Conservation (phyloP, 2,797 vertebrate species). For the Siniperca obscura region DNA sequence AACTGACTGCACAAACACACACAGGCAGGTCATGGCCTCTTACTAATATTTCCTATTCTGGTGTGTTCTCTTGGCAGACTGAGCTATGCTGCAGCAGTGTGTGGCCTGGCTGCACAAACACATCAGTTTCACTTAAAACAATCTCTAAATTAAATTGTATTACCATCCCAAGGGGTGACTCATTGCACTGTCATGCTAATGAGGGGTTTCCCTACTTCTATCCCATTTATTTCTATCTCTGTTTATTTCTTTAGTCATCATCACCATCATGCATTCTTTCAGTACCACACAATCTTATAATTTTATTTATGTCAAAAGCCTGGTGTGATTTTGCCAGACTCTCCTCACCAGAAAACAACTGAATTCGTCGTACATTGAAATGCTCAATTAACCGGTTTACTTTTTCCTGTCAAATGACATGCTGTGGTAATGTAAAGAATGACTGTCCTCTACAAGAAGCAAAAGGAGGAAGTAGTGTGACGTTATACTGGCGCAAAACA, state of each 20-base stretch:
- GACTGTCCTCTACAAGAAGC: not conserved
- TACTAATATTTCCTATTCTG: constrained; percentile 72
- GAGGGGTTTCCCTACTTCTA: constrained; percentile 74
- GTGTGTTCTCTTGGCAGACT: constrained; percentile 70
- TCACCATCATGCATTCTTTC: constrained; percentile 1
- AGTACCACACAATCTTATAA: not conserved
- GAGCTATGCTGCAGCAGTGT: constrained; percentile 59
- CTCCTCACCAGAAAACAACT: constrained; percentile 18
- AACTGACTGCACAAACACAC: constrained; percentile 35
- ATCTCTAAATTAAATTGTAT: constrained; percentile 70
- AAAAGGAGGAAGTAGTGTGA: not conserved
- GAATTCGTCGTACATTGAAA: not conserved
- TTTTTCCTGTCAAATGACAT: not conserved
- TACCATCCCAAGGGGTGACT: constrained; percentile 68
- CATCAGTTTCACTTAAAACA: constrained; percentile 39
- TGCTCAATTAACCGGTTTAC: not conserved
- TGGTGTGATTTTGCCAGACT: not conserved
- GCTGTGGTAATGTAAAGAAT: not conserved
- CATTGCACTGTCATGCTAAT: constrained; percentile 70
- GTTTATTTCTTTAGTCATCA: constrained; percentile 54
- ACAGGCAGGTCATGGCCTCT: constrained; percentile 53
- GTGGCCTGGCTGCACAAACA: constrained; percentile 73
- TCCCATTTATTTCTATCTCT: constrained; percentile 22
- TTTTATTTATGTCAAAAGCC: not conserved
- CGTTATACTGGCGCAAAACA: too few relatives aligned